These are phyloP conservation scores for Camelus dromedarius DNA, from an alignment of 2,113 vertebrate species.

Conservation along the genomic window DNA sequence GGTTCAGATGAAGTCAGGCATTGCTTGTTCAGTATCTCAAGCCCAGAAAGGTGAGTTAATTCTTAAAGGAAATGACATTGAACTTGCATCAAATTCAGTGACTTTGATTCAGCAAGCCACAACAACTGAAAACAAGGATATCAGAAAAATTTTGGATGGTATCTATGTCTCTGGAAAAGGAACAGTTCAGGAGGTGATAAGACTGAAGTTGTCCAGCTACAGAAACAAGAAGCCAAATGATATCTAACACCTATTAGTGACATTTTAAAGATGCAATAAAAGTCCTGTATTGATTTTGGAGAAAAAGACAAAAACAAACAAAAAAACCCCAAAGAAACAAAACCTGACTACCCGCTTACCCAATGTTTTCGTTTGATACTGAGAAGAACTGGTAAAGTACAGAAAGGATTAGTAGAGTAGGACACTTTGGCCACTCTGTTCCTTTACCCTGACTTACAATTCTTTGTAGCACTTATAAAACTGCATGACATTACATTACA, in stretches of 20 bases:
- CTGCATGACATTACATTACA: accelerated
- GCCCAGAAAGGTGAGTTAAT: not conserved
- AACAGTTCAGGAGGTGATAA: not conserved
- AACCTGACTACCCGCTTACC: not conserved
- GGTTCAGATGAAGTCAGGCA: not conserved
- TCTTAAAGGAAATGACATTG: not conserved
- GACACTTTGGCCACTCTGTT: accelerated
- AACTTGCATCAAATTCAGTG: not conserved
- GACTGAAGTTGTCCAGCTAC: not conserved
- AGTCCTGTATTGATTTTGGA: not conserved
- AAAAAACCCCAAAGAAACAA: not conserved
- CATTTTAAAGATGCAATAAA: not conserved
- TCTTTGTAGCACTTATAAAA: not conserved
- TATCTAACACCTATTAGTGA: no score
- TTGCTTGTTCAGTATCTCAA: not conserved
- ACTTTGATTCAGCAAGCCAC: not conserved
- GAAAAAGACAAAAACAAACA: not conserved
- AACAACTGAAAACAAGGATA: not conserved
- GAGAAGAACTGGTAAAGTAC: not conserved
- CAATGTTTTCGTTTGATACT: not conserved
- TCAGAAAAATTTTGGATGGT: not conserved
- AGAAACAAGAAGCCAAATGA: not conserved
- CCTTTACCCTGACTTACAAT: not conserved
- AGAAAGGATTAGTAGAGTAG: not conserved
- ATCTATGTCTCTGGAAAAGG: not conserved